These are phyloP conservation scores for Cossypha heuglini DNA, from an alignment of 2,797 vertebrate genomes.

Conservation along the genomic window DNA sequence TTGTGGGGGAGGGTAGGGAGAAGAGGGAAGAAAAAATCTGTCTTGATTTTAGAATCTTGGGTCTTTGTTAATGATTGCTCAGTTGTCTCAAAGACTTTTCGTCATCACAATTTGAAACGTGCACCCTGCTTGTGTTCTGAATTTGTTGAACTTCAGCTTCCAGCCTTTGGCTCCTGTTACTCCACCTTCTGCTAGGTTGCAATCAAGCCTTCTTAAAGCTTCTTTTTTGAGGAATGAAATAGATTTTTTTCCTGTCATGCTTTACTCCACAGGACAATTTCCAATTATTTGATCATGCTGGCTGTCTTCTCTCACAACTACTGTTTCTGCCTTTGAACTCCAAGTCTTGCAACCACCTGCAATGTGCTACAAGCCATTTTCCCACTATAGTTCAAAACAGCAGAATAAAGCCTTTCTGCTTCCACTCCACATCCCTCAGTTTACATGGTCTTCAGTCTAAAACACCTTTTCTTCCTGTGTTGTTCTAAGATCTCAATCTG, in stretches of 20 bases:
- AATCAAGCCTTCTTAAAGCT: background rate
- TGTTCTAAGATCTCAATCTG: background rate
- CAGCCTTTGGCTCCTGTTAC: background rate
- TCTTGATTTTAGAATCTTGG: background rate
- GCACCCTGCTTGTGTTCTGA: background rate
- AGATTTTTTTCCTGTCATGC: background rate
- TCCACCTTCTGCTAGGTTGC: background rate
- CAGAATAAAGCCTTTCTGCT: background rate
- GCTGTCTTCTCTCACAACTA: background rate
- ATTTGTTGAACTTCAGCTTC: background rate
- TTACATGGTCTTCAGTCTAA: background rate
- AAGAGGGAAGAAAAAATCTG: background rate
- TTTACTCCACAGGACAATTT: background rate
- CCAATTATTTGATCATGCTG: background rate
- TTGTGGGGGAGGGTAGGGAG: rapidly evolving
- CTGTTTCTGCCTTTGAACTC: background rate
- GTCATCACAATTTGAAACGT: background rate
- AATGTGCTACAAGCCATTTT: background rate
- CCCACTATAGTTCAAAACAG: background rate
- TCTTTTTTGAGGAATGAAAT: background rate
- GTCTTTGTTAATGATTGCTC: background rate
- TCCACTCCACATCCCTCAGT: background rate
- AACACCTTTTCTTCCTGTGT: background rate
- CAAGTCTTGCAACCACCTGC: background rate
- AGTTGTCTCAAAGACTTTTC: background rate